Percentiles rank a stretch among this genome's conserved stretches.
Conservation (phyloP, 2,113 vertebrate species). For the Helogale parvula region DNA sequence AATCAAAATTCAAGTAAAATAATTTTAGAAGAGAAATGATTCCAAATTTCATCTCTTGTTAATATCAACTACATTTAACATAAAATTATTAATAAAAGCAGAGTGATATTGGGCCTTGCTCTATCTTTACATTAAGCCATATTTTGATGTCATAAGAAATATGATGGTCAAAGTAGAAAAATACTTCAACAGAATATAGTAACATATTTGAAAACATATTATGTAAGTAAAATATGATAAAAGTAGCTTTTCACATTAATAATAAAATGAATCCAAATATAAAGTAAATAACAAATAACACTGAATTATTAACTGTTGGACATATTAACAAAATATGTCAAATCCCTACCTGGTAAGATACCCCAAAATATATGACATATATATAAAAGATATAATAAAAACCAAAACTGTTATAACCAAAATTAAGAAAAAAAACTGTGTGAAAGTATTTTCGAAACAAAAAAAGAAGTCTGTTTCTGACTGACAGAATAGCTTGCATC, state of each 20-base stretch:
- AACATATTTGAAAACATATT: neutral
- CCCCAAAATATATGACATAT: neutral
- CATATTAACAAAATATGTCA: neutral
- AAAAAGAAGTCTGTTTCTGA: neutral
- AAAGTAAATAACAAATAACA: constrained; percentile 14
- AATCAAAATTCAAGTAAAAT: neutral
- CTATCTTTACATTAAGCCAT: neutral
- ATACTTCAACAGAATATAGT: neutral
- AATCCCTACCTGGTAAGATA: neutral
- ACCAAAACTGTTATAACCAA: neutral
- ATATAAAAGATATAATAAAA: neutral
- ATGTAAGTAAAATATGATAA: neutral
- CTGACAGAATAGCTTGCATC: neutral
- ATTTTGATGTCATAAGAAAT: neutral
- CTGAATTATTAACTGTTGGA: neutral
- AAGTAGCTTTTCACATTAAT: neutral
- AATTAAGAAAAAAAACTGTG: neutral
- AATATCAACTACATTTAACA: neutral
- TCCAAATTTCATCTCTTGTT: neutral
- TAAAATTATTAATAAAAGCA: constrained; percentile 40
- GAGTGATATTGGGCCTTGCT: neutral
- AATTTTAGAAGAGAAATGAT: neutral
- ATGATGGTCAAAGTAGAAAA: neutral
- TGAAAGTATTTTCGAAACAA: neutral
- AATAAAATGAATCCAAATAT: neutral